Conservation (phyloP, 1,140 invertebrate species). For the Pissodes strobi region DNA sequence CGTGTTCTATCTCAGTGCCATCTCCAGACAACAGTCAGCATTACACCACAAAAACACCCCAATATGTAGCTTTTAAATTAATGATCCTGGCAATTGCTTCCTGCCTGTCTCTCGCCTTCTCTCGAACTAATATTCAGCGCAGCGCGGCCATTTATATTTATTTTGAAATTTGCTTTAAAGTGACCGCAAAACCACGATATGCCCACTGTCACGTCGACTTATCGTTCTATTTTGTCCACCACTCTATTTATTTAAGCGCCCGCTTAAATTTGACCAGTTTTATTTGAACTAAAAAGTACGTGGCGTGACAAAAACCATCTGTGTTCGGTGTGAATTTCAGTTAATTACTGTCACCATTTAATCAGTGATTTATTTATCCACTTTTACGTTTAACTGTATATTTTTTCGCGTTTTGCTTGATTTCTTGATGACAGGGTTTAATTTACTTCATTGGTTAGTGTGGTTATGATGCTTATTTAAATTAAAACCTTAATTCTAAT, state of each 20-base stretch:
- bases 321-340: slow-evolving; percentile 16
- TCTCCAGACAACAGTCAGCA: slow-evolving; percentile 58
- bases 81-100: slow-evolving; percentile 56
- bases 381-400: background rate
- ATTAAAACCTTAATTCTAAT: too few relatives aligned
- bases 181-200: slow-evolving; percentile 42
- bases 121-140: slow-evolving; percentile 50
- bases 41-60: slow-evolving; percentile 57
- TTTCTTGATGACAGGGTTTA: too few relatives aligned
- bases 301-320: slow-evolving; percentile 24
- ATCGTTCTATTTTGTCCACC: slow-evolving; percentile 32
- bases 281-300: slow-evolving; percentile 27
- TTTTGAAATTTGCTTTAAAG: too few relatives aligned
- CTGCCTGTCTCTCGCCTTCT: slow-evolving; percentile 49
- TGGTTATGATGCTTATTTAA: too few relatives aligned
- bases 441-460: too few relatives aligned
- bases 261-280: slow-evolving; percentile 22
- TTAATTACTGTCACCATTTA: slow-evolving; percentile 19
- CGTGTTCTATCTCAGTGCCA: slow-evolving; percentile 58
- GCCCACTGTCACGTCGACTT: slow-evolving; percentile 34
- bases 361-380: slow-evolving; percentile 22
- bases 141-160: slow-evolving; percentile 51
- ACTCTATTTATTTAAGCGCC: slow-evolving; percentile 29
- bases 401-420: too few relatives aligned
- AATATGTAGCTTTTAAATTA: slow-evolving; percentile 58